Evolutionary conservation across 2,888 invertebrate species (phyloP), one percentile per base, ranked within the genome.

Genomic region (Rhodophaea formosa): DNA sequence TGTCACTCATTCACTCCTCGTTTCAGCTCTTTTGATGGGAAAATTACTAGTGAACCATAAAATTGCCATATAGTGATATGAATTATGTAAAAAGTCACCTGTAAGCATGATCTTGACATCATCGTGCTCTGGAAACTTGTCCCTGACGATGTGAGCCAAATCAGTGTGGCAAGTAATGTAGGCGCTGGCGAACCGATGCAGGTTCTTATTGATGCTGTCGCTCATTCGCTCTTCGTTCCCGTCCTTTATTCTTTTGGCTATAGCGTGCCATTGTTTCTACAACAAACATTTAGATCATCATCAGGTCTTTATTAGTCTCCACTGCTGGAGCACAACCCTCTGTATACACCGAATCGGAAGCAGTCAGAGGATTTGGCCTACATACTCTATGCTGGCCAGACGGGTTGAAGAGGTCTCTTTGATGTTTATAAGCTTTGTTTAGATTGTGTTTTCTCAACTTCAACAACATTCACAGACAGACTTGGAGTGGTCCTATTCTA

Each of bases 141-240:
- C 80, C 32, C 69, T 72, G 0, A 94, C 74, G 0, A 95, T 71
- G 1, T 78, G 68, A 0, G 71, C 60, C 14, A 96, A 79, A 70
- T 95, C 87, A 0, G 94, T 92, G 30, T 93, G 75, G 8, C 89
- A 85, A 0, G 93, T 93, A 7, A 96, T 93, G 75, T 90, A 95
- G 47, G 90, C 82, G 0, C 93, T 91, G 0, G 93, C 90, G 66
- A 95, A 95, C 69, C 93, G 93, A 65, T 95, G 95, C 1, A 85
- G 60, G n/a, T 74, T 71, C 12, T 56, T 70, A 3, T 72, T 62
- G 5, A 70, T 70, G 7, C 58, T 62, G 0, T 65, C 63, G 3
- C 54, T 55, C 42, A 74, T 58, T 0, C 39, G 42, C 16, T 75
- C 68, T 56, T 82, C 78, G 0, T 44, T 68, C 1, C 70, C 72